A percentile compares a stretch with the other conserved stretches of the same genome.
These are phyloP conservation scores for Coelopa frigida DNA, from an alignment of 1,140 invertebrate genomes.

Conservation along the genomic window DNA sequence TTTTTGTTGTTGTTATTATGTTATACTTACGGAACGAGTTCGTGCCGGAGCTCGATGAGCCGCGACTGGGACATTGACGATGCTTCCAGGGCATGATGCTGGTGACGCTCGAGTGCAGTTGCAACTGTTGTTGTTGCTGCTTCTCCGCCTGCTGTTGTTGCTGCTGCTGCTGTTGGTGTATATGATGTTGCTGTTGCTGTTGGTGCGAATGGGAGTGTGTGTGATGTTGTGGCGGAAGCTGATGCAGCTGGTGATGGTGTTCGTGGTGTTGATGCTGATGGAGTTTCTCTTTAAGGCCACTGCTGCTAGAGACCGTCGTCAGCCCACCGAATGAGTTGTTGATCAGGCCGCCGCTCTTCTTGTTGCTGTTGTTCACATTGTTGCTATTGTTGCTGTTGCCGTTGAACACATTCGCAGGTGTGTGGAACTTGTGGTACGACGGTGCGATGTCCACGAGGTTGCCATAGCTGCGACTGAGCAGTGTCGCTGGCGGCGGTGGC, in stretches of 20 bases:
- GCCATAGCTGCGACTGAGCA: slow-evolving; percentile 36
- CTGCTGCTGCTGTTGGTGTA: slow-evolving; percentile 20
- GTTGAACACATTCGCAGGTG: slow-evolving; percentile 10
- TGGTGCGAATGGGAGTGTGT: slow-evolving; percentile 29
- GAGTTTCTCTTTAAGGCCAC: slow-evolving; percentile 31
- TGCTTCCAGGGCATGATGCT: slow-evolving; percentile 45
- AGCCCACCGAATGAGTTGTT: neutral
- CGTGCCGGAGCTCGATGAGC: slow-evolving; percentile 41
- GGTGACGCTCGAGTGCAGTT: slow-evolving; percentile 33
- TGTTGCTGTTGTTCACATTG: too few relatives aligned
- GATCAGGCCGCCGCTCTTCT: too few relatives aligned
- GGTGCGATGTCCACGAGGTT: slow-evolving; percentile 40
- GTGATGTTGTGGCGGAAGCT: slow-evolving; percentile 14
- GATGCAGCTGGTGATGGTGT: slow-evolving; percentile 16
- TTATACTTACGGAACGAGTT: slow-evolving; percentile 41
- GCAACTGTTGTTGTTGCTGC: slow-evolving; percentile 35
- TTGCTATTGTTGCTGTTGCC: slow-evolving; percentile 10
- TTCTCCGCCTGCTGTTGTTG: slow-evolving; percentile 22
- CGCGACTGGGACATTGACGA: slow-evolving; percentile 40
- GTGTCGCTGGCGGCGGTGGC: slow-evolving; percentile 7
- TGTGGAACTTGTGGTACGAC: slow-evolving; percentile 34
- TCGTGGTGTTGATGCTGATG: slow-evolving; percentile 27
- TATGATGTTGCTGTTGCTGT: slow-evolving; percentile 29
- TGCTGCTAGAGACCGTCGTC: slow-evolving; percentile 26
- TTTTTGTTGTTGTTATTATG: neutral